Percentiles rank a stretch among this genome's conserved stretches.
Conservation (phyloP, 23 tunicate species). For the Styela clava region DNA sequence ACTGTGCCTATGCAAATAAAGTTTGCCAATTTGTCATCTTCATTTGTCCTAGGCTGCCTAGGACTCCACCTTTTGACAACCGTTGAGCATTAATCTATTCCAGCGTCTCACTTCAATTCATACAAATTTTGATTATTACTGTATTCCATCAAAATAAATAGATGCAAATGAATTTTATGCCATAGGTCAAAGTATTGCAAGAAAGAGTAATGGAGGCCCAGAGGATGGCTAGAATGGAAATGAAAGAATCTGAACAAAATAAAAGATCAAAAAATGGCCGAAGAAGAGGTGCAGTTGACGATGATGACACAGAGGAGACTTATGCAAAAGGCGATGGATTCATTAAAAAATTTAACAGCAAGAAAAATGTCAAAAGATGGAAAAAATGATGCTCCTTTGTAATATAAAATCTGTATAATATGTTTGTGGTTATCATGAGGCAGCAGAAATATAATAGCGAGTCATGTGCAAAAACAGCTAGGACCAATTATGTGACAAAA, state of each 20-base stretch:
- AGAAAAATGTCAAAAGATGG: slow-evolving; percentile 2
- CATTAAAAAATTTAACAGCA: slow-evolving; percentile 7
- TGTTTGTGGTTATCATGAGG: too few species aligned
- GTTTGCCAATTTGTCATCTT: too few species aligned
- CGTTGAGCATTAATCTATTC: too few species aligned
- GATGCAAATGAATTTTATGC: too few species aligned
- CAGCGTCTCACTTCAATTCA: too few species aligned
- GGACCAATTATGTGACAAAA: too few species aligned
- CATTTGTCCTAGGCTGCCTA: too few species aligned
- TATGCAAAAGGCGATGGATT: slow-evolving; percentile 18
- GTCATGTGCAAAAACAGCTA: too few species aligned
- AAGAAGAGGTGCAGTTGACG: slow-evolving; percentile 8
- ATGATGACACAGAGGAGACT: slow-evolving; percentile 14
- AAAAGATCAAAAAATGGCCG: not conserved
- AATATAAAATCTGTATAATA: too few species aligned
- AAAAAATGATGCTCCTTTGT: not conserved
- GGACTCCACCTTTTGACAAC: too few species aligned
- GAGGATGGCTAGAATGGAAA: slow-evolving; percentile 63
- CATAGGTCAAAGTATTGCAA: slow-evolving; percentile 74
- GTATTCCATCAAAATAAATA: not conserved
- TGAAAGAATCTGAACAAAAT: slow-evolving; percentile 46
- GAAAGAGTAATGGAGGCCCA: slow-evolving; percentile 91
- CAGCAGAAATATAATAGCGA: too few species aligned
- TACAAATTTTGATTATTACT: too few species aligned
- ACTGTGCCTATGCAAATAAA: not conserved